Evolutionary conservation across 2,888 invertebrate genomes (phyloP), one percentile per base, ranked within the genome.

Genomic region (Hydriomena furcata): DNA sequence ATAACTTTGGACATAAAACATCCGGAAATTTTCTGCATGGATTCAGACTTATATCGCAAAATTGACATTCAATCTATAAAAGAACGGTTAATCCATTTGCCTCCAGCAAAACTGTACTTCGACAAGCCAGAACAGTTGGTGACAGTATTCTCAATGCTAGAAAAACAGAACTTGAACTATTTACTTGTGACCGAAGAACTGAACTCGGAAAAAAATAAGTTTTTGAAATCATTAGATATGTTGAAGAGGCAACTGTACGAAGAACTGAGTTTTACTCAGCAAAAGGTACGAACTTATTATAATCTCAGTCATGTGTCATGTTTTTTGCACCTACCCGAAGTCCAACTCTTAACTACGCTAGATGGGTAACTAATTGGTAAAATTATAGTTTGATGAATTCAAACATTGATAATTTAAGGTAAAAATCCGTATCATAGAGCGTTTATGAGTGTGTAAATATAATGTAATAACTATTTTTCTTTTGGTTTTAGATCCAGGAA

Each of bases 121-220:
- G 68, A 84, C 65, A 74, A 61, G 13, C 82, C 90, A 7, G 73
- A 82, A 10, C 87, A 89, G 62, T 55, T 89, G 32, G 54, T 82
- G 1, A 60, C 63, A 6, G 77, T 82, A 27, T 90, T 90, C 62
- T 70, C 73, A 49, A 72, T 76, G 53, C 55, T 87, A 17, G 89
- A 90, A 54, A 81, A 85, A 48, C 90, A 90, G 64, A 90, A 89
- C 68, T 71, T 90, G 25, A 87, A 90, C 63, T 90, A 84, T 66
- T 79, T 89, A 52, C 63, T 90, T 21, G 80, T 80, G 7, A 86
- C 87, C 0, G 89, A 88, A 59, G 84, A 90, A 64, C 64, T 88
- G 1, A 84, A 74, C 49, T 69, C 72, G 0, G 80, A 82, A 51
- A 88, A 87, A 63, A 83, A 80, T 59, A 83, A 74, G 57, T 89